Conservation (phyloP, 2,113 vertebrate genomes). For the Pycnonotus jocosus region DNA sequence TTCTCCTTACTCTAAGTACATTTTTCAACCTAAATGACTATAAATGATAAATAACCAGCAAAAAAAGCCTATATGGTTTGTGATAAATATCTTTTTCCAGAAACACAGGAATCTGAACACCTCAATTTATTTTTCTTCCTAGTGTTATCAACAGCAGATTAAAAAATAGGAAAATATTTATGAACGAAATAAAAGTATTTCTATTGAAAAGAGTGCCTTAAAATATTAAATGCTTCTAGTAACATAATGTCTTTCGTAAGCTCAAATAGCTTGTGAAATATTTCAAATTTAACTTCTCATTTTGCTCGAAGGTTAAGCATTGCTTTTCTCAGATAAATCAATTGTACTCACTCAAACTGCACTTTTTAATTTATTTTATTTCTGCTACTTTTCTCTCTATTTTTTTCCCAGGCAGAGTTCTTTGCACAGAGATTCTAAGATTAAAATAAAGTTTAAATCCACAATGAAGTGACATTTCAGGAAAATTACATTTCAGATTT, state of each 20-base stretch:
- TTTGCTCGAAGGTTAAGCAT: not conserved
- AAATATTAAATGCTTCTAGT: not conserved
- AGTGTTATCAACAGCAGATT: not conserved
- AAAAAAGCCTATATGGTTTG: not conserved
- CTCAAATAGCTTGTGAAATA: not conserved
- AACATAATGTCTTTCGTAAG: not conserved
- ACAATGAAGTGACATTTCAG: not conserved
- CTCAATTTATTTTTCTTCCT: not conserved
- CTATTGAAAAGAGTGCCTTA: not conserved
- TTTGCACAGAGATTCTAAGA: not conserved
- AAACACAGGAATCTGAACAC: not conserved
- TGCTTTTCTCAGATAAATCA: not conserved
- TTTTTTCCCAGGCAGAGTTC: accelerated
- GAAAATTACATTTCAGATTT: not conserved
- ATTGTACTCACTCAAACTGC: not conserved
- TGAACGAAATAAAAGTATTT: not conserved
- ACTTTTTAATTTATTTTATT: not conserved
- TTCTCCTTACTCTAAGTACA: not conserved
- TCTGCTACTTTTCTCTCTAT: not conserved
- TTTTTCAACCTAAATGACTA: not conserved
- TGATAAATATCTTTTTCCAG: not conserved
- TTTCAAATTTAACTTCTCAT: not conserved
- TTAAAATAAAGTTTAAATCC: not conserved
- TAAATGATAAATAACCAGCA: not conserved
- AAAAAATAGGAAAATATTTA: not conserved